phyloP scores from a whole-genome alignment of 2,888 invertebrate genomes.

The Trachelus iudaicus region DNA sequence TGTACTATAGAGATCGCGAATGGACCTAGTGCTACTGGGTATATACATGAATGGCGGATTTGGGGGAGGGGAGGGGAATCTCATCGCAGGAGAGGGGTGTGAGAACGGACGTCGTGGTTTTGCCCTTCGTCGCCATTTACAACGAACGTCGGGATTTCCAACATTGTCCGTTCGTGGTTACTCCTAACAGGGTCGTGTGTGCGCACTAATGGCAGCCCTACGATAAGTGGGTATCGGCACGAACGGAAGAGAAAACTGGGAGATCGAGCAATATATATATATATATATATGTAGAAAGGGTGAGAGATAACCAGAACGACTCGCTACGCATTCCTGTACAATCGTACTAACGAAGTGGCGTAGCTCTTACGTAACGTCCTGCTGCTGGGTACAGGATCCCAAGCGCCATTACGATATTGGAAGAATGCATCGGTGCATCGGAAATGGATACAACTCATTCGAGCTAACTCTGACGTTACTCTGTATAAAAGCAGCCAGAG shows the following conservation, averaged over 20 bases:
- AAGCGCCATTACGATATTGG: background rate
- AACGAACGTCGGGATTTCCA: background rate
- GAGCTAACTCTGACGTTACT: background rate
- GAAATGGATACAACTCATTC: background rate
- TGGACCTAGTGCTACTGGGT: background rate
- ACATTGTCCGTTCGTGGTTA: background rate
- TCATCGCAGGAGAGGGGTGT: background rate
- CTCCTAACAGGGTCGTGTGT: background rate
- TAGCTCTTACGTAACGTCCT: background rate
- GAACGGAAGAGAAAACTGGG: background rate
- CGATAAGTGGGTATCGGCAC: slow-evolving; percentile 3
- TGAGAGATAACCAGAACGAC: background rate
- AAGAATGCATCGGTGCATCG: background rate
- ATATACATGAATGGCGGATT: background rate
- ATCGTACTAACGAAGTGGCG: background rate
- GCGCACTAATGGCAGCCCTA: background rate
- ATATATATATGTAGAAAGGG: background rate
- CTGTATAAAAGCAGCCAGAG: background rate
- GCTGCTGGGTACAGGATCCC: background rate
- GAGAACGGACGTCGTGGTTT: background rate
- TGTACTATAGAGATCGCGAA: background rate
- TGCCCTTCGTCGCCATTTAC: background rate
- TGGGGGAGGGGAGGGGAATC: background rate
- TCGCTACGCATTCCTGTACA: background rate
- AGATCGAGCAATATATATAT: background rate